phyloP scores from a whole-genome alignment of 1,140 invertebrate genomes.

The Macrotrachela quadricornifera region DNA sequence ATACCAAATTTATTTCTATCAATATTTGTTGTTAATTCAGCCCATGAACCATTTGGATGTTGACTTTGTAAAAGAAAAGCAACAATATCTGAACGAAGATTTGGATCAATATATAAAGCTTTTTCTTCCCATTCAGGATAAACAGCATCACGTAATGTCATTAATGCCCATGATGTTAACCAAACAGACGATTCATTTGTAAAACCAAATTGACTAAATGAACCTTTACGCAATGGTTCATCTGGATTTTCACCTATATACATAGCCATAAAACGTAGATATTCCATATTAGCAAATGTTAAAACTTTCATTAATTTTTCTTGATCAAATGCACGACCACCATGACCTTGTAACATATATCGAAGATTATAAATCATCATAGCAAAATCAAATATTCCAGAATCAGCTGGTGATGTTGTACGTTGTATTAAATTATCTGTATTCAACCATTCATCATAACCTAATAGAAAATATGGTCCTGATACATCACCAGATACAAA shows the following conservation, averaged over 20 bases:
- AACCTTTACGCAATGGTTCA: conserved; percentile 17
- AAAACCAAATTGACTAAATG: conserved; percentile 3
- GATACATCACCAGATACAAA: conserved; percentile 54
- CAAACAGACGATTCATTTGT: conserved; percentile 5
- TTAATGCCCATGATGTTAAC: conserved; percentile 27
- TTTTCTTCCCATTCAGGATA: conserved; percentile 22
- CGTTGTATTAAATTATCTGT: conserved; percentile 19
- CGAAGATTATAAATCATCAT: conserved; percentile 68
- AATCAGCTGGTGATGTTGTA: conserved; percentile 57
- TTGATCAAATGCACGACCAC: conserved; percentile 1
- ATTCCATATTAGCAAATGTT: conserved; percentile 1
- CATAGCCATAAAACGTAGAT: not conserved
- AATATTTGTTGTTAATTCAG: conserved; percentile 13
- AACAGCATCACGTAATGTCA: conserved; percentile 18
- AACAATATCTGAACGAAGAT: conserved; percentile 20
- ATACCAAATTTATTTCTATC: conserved; percentile 18
- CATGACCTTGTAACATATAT: conserved; percentile 46
- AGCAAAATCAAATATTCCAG: conserved; percentile 84
- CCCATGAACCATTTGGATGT: conserved; percentile 23
- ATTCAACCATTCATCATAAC: conserved; percentile 14
- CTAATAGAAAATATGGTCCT: conserved; percentile 54
- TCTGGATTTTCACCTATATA: not conserved
- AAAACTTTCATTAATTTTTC: not conserved
- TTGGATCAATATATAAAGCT: conserved; percentile 21
- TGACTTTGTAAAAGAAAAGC: conserved; percentile 19